Conservation (phyloP, 2,888 invertebrate species). For the Invenusta paracnida region DNA sequence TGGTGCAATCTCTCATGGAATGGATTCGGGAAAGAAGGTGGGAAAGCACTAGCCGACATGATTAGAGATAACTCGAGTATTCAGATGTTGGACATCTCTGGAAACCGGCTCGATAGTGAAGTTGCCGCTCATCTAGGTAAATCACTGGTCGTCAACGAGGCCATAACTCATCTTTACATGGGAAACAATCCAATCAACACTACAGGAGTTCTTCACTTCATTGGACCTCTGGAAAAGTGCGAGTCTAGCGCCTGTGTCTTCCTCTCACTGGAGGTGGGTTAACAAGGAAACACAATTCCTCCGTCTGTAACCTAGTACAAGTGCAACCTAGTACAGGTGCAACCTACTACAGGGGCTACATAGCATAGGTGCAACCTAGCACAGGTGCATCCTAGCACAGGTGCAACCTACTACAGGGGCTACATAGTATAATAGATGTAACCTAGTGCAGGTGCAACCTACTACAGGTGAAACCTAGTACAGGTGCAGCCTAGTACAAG, state of each 20-base stretch:
- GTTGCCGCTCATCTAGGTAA: slow-evolving; percentile 53
- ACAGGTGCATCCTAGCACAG: too few relatives aligned
- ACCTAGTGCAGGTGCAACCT: too few relatives aligned
- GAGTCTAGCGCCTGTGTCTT: slow-evolving; percentile 52
- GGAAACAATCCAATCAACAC: slow-evolving; percentile 59
- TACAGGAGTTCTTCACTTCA: slow-evolving; percentile 52
- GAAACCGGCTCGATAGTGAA: slow-evolving; percentile 55
- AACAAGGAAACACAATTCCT: not conserved
- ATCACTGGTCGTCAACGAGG: slow-evolving; percentile 47
- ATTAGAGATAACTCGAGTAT: slow-evolving; percentile 53
- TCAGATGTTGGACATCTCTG: slow-evolving; percentile 55
- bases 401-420: too few relatives aligned
- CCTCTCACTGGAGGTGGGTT: slow-evolving; percentile 54
- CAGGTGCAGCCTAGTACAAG: too few relatives aligned
- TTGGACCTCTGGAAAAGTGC: slow-evolving; percentile 48
- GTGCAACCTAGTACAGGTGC: too few relatives aligned
- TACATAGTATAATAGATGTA: too few relatives aligned
- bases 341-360: too few relatives aligned
- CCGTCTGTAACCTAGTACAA: too few relatives aligned
- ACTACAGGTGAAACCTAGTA: too few relatives aligned
- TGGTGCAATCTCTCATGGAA: slow-evolving; percentile 57
- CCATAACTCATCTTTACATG: slow-evolving; percentile 50
- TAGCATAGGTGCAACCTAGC: too few relatives aligned
- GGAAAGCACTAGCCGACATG: slow-evolving; percentile 56
- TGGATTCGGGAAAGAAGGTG: slow-evolving; percentile 57